Percentiles rank a stretch among this genome's conserved stretches.
Conservation (phyloP, 2,113 vertebrate species). For the Phaetusa simplex region DNA sequence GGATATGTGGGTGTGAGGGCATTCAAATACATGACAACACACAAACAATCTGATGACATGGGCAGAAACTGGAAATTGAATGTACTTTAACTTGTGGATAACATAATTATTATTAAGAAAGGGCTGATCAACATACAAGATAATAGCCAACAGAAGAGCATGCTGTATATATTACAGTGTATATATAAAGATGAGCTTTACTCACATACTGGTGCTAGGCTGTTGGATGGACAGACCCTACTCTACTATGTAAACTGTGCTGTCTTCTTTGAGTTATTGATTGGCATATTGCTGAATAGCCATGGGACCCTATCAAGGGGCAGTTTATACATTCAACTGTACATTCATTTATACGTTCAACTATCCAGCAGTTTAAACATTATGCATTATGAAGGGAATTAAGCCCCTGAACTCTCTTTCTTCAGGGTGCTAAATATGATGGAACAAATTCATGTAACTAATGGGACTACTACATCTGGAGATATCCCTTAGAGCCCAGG, state of each 20-base stretch:
- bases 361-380: background rate
- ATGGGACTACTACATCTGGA: background rate
- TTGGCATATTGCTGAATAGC: background rate
- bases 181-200: background rate
- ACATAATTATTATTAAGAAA: background rate
- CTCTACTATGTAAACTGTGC: background rate
- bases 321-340: background rate
- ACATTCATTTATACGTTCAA: no score
- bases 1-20: background rate
- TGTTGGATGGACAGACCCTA: background rate
- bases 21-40: background rate
- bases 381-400: background rate
- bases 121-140: no score
- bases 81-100: background rate
- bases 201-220: background rate
- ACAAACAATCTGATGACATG: no score
- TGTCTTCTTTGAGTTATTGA: background rate
- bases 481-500: background rate
- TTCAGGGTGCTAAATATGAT: background rate
- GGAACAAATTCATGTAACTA: background rate
- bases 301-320: background rate
- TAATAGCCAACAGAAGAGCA: background rate
- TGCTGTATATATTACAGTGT: background rate
- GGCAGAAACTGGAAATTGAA: background rate
- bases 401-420: background rate